Evolutionary conservation across 2,113 vertebrate genomes (phyloP), one percentile per base, ranked within the genome.

Genomic region (Nesogale talazaci): DNA sequence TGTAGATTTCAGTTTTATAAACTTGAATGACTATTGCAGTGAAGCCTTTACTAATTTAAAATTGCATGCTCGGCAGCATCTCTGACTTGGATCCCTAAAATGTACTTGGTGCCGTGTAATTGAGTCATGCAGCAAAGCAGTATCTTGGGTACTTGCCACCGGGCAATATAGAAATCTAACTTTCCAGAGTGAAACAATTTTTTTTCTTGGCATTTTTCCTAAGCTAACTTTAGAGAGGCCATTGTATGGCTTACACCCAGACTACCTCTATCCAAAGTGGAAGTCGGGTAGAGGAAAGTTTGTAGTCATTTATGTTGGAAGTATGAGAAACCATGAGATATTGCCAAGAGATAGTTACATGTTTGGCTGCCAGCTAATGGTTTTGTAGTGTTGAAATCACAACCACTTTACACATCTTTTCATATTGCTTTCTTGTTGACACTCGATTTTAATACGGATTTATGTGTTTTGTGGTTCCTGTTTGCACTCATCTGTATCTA

Each of bases 401-500:
- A 96, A 82, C 95, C 96, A 86, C 90, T 94, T 97, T 61, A 81
- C 9, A 80, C 2, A 63, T 89, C 94, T 88, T 93, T 97, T 57
- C 0, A 0, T 94, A 31, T 94, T 97, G 88, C 63, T 96, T 95
- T 70, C 93, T 97, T 97, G 79, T 95, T 89, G 75, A 69, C 93
- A 31, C 92, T 97, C 85, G 79, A 85, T 96, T 86, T 97, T 96
- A 81, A 40, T 94, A 82, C 78, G 82, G 75, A 96, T 96, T 97
- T 94, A 89, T 95, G 89, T 56, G 0, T 96, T 94, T 95, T 95
- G 88, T 97, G 94, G 94, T 97, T 97, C 88, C 91, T 92, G 89
- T 52, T 97, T 92, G 89, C 86, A 92, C 95, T 96, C 94, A 97
- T 79, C 90, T 97, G 97, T 97, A 97, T 97, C 97, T 98, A 97